Conservation (phyloP, 2,888 invertebrate genomes). For the Parelbella ahira region DNA sequence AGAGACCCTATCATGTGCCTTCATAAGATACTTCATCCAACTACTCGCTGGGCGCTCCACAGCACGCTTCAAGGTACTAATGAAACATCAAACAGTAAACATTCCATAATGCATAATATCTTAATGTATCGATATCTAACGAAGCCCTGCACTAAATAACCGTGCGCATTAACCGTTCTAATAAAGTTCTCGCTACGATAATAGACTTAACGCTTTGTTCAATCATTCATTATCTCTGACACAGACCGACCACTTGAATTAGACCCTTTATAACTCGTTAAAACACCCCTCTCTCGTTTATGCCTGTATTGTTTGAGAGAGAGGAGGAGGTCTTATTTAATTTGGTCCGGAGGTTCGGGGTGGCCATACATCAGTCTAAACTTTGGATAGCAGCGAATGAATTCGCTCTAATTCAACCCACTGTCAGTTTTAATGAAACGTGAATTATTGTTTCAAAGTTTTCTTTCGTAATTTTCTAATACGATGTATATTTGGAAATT, state of each 20-base stretch:
- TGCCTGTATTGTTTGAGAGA: constrained; percentile 39
- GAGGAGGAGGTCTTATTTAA: constrained; percentile 37
- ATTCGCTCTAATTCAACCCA: constrained; percentile 62
- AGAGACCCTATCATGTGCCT: too few species aligned
- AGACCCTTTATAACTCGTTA: constrained; percentile 50
- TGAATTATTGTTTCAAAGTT: constrained; percentile 39
- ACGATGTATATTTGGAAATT: neutral
- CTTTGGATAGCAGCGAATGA: constrained; percentile 58
- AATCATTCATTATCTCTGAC: constrained; percentile 67
- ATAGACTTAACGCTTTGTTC: constrained; percentile 76
- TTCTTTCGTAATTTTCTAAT: constrained; percentile 10
- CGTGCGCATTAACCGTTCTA: constrained; percentile 65
- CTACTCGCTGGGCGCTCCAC: too few species aligned
- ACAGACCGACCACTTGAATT: constrained; percentile 50
- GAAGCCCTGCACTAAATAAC: constrained; percentile 37
- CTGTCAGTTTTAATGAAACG: constrained; percentile 62
- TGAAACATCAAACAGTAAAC: too few species aligned
- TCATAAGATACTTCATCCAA: too few species aligned
- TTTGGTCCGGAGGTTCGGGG: constrained; percentile 38
- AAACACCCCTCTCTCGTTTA: constrained; percentile 45
- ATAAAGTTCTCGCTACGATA: constrained; percentile 76
- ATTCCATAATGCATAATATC: too few species aligned
- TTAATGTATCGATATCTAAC: constrained; percentile 36
- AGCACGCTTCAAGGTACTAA: too few species aligned
- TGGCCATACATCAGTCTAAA: constrained; percentile 65